A percentile compares a stretch with the other conserved stretches of the same genome.
Conservation (phyloP, 2,113 vertebrate genomes). For the Lepus americanus region DNA sequence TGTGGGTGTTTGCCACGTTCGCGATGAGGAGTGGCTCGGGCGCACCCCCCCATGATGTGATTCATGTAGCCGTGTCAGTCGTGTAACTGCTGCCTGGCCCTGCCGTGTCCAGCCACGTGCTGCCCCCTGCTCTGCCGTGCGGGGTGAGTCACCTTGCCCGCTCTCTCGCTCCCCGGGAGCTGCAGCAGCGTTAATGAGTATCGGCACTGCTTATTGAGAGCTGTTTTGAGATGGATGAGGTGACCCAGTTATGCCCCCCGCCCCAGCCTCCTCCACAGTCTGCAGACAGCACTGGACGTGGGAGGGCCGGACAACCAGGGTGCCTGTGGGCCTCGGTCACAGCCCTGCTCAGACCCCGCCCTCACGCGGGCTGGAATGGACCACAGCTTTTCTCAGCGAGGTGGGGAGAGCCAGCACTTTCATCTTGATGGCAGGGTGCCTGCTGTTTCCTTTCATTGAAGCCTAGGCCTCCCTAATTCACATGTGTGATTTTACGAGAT, state of each 20-base stretch:
- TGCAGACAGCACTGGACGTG: not conserved
- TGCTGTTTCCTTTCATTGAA: not conserved
- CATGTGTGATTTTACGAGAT: fast-evolving
- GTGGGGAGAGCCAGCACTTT: not conserved
- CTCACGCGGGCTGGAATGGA: fast-evolving
- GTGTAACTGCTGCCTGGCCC: not conserved
- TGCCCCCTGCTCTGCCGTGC: too few species aligned
- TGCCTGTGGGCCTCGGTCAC: not conserved
- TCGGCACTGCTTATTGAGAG: not conserved
- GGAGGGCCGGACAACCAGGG: not conserved
- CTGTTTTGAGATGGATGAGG: not conserved
- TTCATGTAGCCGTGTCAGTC: fast-evolving
- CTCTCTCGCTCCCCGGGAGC: not conserved
- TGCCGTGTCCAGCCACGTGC: too few species aligned
- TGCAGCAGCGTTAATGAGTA: fast-evolving
- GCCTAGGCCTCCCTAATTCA: not conserved
- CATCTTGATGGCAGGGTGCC: not conserved
- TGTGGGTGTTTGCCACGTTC: not conserved
- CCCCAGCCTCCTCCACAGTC: not conserved
- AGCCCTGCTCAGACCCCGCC: fast-evolving
- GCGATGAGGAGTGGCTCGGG: too few species aligned
- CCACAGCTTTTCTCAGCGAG: not conserved
- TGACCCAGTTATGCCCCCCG: not conserved
- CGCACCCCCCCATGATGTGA: too few species aligned
- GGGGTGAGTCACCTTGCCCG: not conserved